Percentiles rank a stretch among this genome's conserved stretches.
These are phyloP conservation scores for Aplochiton taeniatus DNA, from an alignment of 2,797 vertebrate genomes.

Conservation along the genomic window DNA sequence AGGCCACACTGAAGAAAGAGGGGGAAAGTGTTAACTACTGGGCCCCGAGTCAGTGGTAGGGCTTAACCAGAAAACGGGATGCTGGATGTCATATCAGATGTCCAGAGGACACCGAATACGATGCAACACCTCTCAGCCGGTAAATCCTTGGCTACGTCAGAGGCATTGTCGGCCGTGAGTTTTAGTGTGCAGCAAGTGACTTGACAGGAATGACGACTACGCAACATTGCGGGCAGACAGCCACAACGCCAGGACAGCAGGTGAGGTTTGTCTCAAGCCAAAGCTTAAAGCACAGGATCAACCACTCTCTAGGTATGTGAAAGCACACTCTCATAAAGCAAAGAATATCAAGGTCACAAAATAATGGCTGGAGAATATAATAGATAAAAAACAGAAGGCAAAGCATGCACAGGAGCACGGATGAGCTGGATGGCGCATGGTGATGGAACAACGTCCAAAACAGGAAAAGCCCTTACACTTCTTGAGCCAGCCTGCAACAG, in stretches of 20 bases:
- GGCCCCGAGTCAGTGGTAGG: constrained; percentile 18
- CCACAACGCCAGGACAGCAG: not conserved
- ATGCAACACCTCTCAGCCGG: not conserved
- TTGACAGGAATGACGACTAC: not conserved
- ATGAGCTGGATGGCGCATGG: no score
- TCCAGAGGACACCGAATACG: not conserved
- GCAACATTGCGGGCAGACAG: not conserved
- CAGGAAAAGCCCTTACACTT: no score
- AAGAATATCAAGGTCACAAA: no score
- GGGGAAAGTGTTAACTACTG: not conserved
- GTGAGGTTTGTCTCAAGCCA: not conserved
- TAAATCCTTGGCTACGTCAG: not conserved
- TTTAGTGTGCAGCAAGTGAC: constrained; percentile 1
- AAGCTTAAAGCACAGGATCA: not conserved
- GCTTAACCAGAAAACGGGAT: constrained; percentile 12
- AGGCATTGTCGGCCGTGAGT: not conserved
- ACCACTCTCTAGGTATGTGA: not conserved
- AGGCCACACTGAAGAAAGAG: constrained; percentile 4
- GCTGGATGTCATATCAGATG: constrained; percentile 26
- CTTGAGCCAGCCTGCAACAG: no score
- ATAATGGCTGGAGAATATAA: no score
- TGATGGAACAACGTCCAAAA: no score
- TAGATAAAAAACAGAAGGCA: no score
- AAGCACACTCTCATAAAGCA: not conserved
- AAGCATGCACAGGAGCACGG: no score